These are phyloP conservation scores for Rhineura floridana DNA, from an alignment of 2,113 vertebrate genomes.

Conservation along the genomic window DNA sequence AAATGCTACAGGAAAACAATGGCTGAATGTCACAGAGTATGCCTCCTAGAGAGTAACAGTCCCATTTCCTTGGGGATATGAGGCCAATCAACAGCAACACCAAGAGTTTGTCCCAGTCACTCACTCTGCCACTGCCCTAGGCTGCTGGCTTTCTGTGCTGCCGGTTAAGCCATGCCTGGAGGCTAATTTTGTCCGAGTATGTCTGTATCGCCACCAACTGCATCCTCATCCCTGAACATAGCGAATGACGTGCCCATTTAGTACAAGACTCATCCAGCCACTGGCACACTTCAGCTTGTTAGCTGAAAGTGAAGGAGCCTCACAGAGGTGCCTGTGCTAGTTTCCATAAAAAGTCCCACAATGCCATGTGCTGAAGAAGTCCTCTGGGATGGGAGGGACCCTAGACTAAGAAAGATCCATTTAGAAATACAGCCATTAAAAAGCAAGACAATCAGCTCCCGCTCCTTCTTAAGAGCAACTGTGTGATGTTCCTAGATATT, in stretches of 20 bases:
- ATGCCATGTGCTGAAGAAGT: neutral
- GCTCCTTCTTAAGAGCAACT: neutral
- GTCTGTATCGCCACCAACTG: neutral
- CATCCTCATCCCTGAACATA: neutral
- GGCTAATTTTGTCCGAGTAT: neutral
- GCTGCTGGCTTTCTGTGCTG: too few relatives aligned
- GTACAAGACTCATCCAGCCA: neutral
- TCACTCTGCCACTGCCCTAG: neutral
- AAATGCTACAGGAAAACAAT: neutral
- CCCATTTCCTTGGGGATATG: too few relatives aligned
- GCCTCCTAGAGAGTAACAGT: neutral
- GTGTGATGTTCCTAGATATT: neutral
- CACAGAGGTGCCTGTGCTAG: neutral
- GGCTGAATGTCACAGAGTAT: neutral
- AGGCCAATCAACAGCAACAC: too few relatives aligned
- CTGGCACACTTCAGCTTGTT: neutral
- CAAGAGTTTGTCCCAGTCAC: too few relatives aligned
- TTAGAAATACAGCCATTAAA: neutral
- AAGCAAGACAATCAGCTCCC: neutral
- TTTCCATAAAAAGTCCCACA: slow-evolving; percentile 12
- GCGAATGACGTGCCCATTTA: too few relatives aligned
- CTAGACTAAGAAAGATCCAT: neutral
- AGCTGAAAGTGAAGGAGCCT: too few relatives aligned
- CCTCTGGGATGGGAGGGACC: neutral
- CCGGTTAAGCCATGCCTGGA: neutral